A percentile compares a stretch with the other conserved stretches of the same genome.
These are phyloP conservation scores for Melanotaenia parkinsoni DNA, from an alignment of 2,797 vertebrate genomes.

Conservation along the genomic window DNA sequence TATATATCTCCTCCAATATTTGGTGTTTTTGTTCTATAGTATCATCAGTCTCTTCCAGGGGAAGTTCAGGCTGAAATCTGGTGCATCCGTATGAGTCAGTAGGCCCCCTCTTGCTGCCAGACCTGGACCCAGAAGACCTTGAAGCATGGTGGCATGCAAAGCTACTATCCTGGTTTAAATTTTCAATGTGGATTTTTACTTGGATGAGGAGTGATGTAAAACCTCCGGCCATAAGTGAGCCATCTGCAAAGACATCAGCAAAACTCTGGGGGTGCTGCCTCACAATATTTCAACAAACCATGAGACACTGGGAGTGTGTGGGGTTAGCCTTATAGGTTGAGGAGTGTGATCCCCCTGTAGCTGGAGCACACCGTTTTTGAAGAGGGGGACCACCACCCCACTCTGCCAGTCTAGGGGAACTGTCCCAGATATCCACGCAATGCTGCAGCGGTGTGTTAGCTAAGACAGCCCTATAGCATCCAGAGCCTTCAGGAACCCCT, in stretches of 20 bases:
- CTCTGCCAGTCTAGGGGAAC: too few relatives aligned
- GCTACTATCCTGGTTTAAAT: too few relatives aligned
- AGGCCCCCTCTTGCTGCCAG: not conserved
- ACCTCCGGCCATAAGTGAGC: not conserved
- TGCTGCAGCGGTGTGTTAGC: too few relatives aligned
- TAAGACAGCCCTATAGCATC: too few relatives aligned
- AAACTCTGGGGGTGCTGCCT: not conserved
- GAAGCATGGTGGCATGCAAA: not conserved
- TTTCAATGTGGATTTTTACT: too few relatives aligned
- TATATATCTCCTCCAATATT: not conserved
- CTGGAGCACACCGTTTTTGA: too few relatives aligned
- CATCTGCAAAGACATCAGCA: not conserved
- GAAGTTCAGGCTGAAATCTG: not conserved
- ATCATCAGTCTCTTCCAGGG: not conserved
- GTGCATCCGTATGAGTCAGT: not conserved
- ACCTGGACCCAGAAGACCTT: not conserved
- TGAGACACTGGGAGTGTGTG: not conserved
- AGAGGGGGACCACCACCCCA: too few relatives aligned
- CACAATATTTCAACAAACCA: rapidly evolving
- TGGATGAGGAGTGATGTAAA: not conserved
- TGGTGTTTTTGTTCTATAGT: too few relatives aligned
- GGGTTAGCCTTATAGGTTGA: too few relatives aligned
- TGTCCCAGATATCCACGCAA: too few relatives aligned
- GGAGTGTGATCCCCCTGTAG: too few relatives aligned
- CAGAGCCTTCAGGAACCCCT: too few relatives aligned